Conservation (phyloP, 2,113 vertebrate species). For the Ptychochromis oligacanthus region DNA sequence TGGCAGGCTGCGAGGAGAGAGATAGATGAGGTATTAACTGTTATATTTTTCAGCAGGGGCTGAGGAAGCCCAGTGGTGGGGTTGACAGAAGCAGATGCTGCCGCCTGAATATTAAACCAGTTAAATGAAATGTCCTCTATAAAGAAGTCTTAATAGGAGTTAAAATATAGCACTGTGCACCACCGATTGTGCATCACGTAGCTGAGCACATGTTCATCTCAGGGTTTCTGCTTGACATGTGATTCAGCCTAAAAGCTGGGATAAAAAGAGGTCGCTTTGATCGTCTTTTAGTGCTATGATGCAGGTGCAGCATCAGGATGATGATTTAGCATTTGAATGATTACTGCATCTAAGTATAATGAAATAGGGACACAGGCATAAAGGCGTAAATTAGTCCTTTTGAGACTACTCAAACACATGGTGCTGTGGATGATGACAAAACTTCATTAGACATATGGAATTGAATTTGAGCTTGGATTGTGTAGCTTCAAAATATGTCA, state of each 20-base stretch:
- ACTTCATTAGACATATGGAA: not conserved
- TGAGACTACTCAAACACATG: conserved; percentile 13
- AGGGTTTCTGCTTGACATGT: conserved; percentile 19
- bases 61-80: conserved; percentile 44
- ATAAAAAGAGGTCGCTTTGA: conserved; percentile 50
- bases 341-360: conserved; percentile 14
- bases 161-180: conserved; percentile 51
- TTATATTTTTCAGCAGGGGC: conserved; percentile 66
- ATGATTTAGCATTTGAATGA: conserved; percentile 37
- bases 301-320: conserved; percentile 48
- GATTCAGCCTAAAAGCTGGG: conserved; percentile 35
- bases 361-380: conserved; percentile 3
- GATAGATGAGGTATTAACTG: conserved; percentile 75
- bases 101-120: conserved; percentile 52
- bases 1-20: conserved; percentile 53
- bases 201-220: conserved; percentile 34
- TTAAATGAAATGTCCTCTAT: conserved; percentile 68
- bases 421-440: not conserved
- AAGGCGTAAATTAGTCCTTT: not conserved
- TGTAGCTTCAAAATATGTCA: not conserved
- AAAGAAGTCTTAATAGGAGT: conserved; percentile 53
- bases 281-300: conserved; percentile 33
- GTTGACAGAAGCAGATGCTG: conserved; percentile 72
- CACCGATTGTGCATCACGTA: conserved; percentile 30
- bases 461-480: not conserved